A percentile compares a stretch with the other conserved stretches of the same genome.
Evolutionary conservation across 2,113 vertebrate genomes (phyloP).

Genomic region (Narcine bancroftii): DNA sequence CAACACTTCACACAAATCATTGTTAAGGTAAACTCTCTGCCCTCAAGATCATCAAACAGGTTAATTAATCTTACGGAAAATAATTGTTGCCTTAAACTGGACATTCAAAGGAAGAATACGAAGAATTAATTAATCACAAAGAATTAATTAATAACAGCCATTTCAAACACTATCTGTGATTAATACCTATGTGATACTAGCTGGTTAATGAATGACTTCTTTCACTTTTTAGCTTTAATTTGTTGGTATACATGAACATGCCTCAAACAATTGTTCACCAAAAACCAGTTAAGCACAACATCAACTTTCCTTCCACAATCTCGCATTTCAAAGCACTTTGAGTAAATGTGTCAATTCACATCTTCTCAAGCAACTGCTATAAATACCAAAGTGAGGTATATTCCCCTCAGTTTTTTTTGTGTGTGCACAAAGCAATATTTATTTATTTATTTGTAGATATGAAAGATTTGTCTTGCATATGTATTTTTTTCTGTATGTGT

Average conservation of each 20-base stretch:
- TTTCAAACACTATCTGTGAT: background rate
- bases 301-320: background rate
- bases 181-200: background rate
- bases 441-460: too few relatives aligned
- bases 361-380: background rate
- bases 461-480: too few relatives aligned
- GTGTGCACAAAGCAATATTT: too few relatives aligned
- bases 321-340: background rate
- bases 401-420: too few relatives aligned
- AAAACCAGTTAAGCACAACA: background rate
- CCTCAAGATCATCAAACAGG: too few relatives aligned
- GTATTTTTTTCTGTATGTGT: too few relatives aligned
- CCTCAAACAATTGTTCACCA: background rate
- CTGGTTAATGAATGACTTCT: background rate
- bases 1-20: too few relatives aligned
- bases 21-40: too few relatives aligned
- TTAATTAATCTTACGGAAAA: too few relatives aligned
- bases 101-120: too few relatives aligned
- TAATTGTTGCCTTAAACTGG: too few relatives aligned
- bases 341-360: background rate
- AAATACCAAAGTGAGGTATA: too few relatives aligned
- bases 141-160: background rate
- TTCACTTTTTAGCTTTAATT: background rate
- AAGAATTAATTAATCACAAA: background rate
- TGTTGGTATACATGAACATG: background rate